Conservation (phyloP, 1,140 invertebrate genomes). For the Drosophila truncata region DNA sequence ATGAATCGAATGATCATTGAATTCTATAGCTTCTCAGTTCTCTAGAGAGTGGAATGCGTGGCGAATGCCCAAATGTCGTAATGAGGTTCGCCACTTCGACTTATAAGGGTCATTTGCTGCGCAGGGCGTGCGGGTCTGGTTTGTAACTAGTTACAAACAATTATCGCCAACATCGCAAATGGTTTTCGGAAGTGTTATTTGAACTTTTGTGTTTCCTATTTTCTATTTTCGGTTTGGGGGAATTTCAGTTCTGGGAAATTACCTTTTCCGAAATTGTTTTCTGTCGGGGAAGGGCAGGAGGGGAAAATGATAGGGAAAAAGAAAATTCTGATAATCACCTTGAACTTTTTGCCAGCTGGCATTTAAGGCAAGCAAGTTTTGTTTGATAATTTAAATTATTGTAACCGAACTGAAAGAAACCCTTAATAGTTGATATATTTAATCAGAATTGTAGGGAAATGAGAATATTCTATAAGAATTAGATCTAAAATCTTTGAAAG, state of each 20-base stretch:
- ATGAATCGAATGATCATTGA: constrained; percentile 49
- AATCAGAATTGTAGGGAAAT: background rate
- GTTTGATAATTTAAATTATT: background rate
- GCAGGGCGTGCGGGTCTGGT: constrained; percentile 20
- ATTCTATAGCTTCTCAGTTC: constrained; percentile 6
- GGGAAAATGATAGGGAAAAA: background rate
- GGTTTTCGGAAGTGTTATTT: constrained; percentile 77
- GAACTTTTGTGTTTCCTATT: constrained; percentile 58
- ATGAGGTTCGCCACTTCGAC: constrained; percentile 42
- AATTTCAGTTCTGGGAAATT: constrained; percentile 49
- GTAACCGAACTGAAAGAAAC: too few relatives aligned
- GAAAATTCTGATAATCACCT: constrained; percentile 2
- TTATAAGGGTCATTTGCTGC: constrained; percentile 50
- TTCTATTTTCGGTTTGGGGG: constrained; percentile 20
- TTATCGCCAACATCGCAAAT: constrained; percentile 75
- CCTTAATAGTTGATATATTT: background rate
- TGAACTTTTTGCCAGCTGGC: constrained; percentile 1
- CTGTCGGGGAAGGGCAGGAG: background rate
- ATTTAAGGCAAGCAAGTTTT: background rate
- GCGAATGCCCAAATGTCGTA: constrained; percentile 40
- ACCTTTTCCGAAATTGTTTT: constrained; percentile 34
- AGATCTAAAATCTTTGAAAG: background rate
- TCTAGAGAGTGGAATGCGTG: constrained; percentile 33
- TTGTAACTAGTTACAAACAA: constrained; percentile 54
- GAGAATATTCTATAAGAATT: background rate